Evolutionary conservation across 2,113 vertebrate genomes (phyloP).

Genomic region (Pavo muticus): DNA sequence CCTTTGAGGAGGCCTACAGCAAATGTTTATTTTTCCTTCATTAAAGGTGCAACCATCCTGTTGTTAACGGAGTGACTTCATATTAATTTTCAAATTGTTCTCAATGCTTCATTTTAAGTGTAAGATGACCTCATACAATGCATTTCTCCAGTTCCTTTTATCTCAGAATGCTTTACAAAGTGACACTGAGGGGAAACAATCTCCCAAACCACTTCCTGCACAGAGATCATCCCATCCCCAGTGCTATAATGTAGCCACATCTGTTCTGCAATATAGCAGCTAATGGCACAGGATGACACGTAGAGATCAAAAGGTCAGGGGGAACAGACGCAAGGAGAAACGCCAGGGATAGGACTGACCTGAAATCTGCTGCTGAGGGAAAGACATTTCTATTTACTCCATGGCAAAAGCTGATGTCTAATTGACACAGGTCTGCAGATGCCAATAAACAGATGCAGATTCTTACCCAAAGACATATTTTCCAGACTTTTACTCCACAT

Average conservation of each 20-base stretch:
- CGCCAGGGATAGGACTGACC: not conserved
- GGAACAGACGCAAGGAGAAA: not conserved
- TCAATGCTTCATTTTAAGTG: not conserved
- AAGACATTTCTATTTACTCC: not conserved
- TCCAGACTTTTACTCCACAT: not conserved
- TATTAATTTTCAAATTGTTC: not conserved
- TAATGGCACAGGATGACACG: not conserved
- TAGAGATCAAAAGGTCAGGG: not conserved
- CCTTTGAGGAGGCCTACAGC: conserved; percentile 17
- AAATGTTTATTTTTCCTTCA: conserved; percentile 66
- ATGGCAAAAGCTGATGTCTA: not conserved
- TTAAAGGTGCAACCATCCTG: not conserved
- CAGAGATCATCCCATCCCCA: not conserved
- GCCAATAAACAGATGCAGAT: not conserved
- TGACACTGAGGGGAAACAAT: not conserved
- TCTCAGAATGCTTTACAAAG: conserved; percentile 49
- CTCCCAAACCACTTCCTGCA: not conserved
- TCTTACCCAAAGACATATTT: not conserved
- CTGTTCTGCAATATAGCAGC: not conserved
- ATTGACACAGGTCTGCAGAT: not conserved
- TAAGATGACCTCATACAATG: not conserved
- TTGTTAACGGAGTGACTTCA: not conserved
- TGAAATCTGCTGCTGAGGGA: not conserved
- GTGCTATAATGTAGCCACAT: accelerated
- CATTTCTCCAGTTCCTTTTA: not conserved